Conservation (phyloP, 2,888 invertebrate species). For the Steinernema scapterisci region DNA sequence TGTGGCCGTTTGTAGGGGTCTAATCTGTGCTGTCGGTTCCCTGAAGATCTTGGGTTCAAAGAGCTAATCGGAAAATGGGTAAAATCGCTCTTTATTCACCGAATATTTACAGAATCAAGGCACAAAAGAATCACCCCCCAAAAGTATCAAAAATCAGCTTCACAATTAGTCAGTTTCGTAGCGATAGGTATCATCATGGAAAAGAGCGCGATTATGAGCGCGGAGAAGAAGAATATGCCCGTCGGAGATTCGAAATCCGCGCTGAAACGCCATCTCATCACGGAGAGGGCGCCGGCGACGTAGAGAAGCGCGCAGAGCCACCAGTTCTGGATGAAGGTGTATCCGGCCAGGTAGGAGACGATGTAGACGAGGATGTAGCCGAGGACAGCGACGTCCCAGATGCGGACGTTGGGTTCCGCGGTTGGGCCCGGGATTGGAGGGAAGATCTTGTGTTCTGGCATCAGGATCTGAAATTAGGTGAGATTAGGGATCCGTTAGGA, state of each 20-base stretch:
- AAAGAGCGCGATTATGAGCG: background rate
- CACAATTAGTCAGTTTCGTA: constrained; percentile 19
- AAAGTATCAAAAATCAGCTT: constrained; percentile 4
- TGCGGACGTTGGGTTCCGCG: background rate
- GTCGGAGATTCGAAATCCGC: constrained; percentile 7
- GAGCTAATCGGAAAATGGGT: too few relatives aligned
- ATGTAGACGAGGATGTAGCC: constrained; percentile 14
- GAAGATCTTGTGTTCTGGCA: constrained; percentile 28
- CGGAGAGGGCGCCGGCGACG: constrained; percentile 5
- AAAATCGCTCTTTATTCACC: too few relatives aligned
- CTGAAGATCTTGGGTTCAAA: too few relatives aligned
- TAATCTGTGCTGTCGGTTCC: too few relatives aligned
- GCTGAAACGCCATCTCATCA: constrained; percentile 11
- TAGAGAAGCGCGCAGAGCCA: constrained; percentile 24
- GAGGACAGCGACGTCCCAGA: constrained; percentile 12
- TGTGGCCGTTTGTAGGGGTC: too few relatives aligned
- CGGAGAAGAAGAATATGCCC: constrained; percentile 10
- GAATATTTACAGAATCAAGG: too few relatives aligned
- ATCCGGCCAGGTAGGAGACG: background rate
- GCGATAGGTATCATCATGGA: constrained; percentile 19
- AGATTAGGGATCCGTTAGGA: background rate
- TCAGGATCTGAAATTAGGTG: constrained; percentile 2
- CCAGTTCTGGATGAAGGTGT: background rate
- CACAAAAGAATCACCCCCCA: background rate
- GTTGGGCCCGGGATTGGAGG: constrained; percentile 12